Base-by-base conservation (phyloP, 2,888 invertebrate genomes). In the Leptarthrus brevirostris region DNA sequence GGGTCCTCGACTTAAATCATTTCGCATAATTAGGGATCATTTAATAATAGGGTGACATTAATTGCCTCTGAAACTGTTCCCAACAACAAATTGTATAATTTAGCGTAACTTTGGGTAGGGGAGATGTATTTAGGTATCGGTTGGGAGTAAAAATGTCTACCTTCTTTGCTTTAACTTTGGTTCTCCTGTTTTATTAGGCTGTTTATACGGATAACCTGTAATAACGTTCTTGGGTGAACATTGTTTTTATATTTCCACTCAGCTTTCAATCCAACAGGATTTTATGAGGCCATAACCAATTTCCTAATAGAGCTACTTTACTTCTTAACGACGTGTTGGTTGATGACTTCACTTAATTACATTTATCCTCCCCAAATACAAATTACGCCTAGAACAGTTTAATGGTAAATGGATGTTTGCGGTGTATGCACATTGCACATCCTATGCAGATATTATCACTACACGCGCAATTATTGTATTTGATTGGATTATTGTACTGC, bases 1-100 rank as follows among this genome's bases (percentile, higher is more conserved):
- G 30, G 70, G 16, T 26, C 30, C 74, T 74, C 76, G 74, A 80
- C 80, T 81, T 80, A 82, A 83, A 83, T 83, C 82, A 82, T 83
- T 83, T 83, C 82, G 82, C 82, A 83, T 84, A 84, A 84, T 84
- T 84, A 84, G 83, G 84, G 82, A 82, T 84, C 83, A 83, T 83
- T 84, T 83, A 82, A 82, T 83, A 84, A 84, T 84, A 82, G 84
- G 84, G 84, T 84, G 84, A 84, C 83, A 84, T 84, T 84, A 84
- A 84, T 84, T 83, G 83, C 81, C 81, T 81, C 79, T 77, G 78
- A 54, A 71, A 71, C 44, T 40, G 56, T 72, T 72, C 20, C 26
- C 56, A 58, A 49, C 14, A 44, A 54, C 54, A 71, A 71, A 52
- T 70, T 49, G 49, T 30, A 70, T 52, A 70, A 49, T 70, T 70